A percentile compares a stretch with the other conserved stretches of the same genome.
Evolutionary conservation across 2,888 invertebrate genomes (phyloP).

Genomic region (Brenthis daphne): DNA sequence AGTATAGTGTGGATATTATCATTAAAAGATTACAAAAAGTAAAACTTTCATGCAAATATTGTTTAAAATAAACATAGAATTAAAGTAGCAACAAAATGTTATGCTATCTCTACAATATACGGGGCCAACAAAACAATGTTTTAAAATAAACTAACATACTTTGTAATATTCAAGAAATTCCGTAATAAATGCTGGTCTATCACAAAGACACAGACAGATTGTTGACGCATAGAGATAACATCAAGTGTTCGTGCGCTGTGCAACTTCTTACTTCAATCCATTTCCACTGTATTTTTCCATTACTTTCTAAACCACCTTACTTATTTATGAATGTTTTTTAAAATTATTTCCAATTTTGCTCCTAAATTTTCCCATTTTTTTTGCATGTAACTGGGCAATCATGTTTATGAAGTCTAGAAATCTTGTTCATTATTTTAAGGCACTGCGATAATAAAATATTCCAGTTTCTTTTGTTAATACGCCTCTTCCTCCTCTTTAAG

Average conservation of each 20-base stretch:
- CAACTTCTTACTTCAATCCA: too few relatives aligned
- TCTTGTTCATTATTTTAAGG: background rate
- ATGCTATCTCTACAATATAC: background rate
- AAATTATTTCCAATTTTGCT: too few relatives aligned
- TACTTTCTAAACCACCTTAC: too few relatives aligned
- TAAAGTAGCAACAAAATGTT: background rate
- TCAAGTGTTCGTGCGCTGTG: too few relatives aligned
- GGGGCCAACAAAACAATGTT: background rate
- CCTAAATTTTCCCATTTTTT: too few relatives aligned
- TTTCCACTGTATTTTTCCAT: too few relatives aligned
- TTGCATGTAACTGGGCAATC: background rate
- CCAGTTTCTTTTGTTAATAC: slow-evolving; percentile 56
- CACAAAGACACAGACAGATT: too few relatives aligned
- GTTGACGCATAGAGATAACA: too few relatives aligned
- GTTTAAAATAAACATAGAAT: background rate
- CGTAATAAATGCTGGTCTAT: too few relatives aligned
- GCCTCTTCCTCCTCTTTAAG: slow-evolving; percentile 92
- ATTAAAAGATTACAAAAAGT: background rate
- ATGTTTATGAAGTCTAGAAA: background rate
- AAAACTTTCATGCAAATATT: background rate
- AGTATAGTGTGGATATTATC: background rate
- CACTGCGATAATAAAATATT: too few relatives aligned
- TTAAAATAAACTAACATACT: background rate
- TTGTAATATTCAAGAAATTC: background rate
- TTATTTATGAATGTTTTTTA: too few relatives aligned